Conservation (phyloP, 2,888 invertebrate genomes). For the Sabatieria punctata region DNA sequence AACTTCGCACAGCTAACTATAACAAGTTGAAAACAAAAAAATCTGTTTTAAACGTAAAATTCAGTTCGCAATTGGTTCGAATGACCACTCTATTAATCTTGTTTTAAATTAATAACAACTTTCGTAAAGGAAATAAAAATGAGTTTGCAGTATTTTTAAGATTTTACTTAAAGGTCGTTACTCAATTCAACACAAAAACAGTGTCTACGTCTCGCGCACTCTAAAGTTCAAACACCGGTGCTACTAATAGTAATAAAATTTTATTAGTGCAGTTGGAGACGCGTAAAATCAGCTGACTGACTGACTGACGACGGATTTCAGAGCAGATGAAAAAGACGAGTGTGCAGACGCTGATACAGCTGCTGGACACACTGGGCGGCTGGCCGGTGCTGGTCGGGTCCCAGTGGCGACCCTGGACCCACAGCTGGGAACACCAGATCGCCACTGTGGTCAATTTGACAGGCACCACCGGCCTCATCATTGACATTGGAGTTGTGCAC, state of each 20-base stretch:
- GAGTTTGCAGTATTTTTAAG: too few relatives aligned
- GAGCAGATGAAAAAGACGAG: slow-evolving; percentile 18
- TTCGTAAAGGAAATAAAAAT: background rate
- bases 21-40: too few relatives aligned
- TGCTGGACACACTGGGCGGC: slow-evolving; percentile 24
- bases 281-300: too few relatives aligned
- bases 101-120: background rate
- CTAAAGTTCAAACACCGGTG: too few relatives aligned
- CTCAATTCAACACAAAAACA: too few relatives aligned
- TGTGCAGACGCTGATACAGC: slow-evolving; percentile 14
- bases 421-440: slow-evolving; percentile 22
- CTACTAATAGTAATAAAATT: too few relatives aligned
- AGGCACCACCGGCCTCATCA: slow-evolving; percentile 23
- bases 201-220: too few relatives aligned
- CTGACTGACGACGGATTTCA: too few relatives aligned
- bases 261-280: too few relatives aligned
- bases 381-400: slow-evolving; percentile 24
- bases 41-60: background rate
- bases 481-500: slow-evolving; percentile 24
- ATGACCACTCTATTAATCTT: background rate
- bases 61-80: background rate
- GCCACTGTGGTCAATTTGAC: slow-evolving; percentile 21
- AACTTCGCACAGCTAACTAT: too few relatives aligned
- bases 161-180: too few relatives aligned
- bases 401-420: slow-evolving; percentile 19